phyloP scores from a whole-genome alignment of 2,113 vertebrate species.

The Scatophagus argus region DNA sequence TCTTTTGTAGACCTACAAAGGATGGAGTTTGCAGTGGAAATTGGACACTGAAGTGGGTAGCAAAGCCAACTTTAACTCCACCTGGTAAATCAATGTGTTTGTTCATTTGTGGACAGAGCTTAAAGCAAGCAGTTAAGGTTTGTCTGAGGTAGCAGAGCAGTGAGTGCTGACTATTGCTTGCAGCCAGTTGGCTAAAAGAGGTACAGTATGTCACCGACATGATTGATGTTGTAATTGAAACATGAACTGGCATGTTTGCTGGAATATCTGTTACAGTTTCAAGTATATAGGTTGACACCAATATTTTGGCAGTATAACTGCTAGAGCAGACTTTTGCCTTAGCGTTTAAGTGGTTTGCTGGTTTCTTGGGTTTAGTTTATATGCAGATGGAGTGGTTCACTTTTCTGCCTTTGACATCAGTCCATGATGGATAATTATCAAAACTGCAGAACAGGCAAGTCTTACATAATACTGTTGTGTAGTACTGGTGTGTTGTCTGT shows the following conservation, averaged over 20 bases:
- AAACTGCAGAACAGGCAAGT: constrained; percentile 5
- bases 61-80: constrained; percentile 33
- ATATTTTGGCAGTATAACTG: neutral
- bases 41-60: constrained; percentile 29
- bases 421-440: constrained; percentile 16
- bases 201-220: neutral
- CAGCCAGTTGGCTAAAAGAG: neutral
- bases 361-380: constrained; percentile 6
- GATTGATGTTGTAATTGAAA: neutral
- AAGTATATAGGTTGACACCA: neutral
- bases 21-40: constrained; percentile 18
- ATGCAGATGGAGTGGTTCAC: neutral
- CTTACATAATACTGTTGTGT: constrained; percentile 5
- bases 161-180: neutral
- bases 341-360: neutral
- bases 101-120: constrained; percentile 52
- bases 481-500: neutral
- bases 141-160: constrained; percentile 19
- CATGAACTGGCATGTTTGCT: neutral
- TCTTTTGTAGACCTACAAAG: neutral
- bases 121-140: constrained; percentile 38
- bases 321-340: neutral
- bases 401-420: constrained; percentile 22
- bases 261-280: neutral
- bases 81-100: constrained; percentile 54